Evolutionary conservation across 1,140 invertebrate genomes (phyloP).

Genomic region (Lordiphosa mommai): DNA sequence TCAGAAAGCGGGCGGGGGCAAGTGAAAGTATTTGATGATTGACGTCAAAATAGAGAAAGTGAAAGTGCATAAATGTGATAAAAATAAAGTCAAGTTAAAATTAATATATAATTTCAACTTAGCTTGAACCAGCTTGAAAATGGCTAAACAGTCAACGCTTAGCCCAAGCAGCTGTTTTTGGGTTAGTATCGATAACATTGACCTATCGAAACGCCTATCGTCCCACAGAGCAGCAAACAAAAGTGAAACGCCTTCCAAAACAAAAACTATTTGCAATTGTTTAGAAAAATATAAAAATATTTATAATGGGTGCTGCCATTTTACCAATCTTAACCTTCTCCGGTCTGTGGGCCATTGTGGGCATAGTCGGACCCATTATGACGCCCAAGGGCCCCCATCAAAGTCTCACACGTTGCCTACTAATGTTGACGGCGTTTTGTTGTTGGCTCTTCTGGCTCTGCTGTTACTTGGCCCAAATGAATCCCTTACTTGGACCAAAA

Average conservation of each 20-base stretch:
- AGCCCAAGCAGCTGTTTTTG: too few relatives aligned
- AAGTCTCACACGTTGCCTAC: constrained; percentile 88
- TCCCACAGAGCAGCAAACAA: background rate
- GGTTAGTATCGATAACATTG: too few relatives aligned
- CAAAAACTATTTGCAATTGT: too few relatives aligned
- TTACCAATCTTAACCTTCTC: constrained; percentile 90
- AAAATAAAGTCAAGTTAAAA: too few relatives aligned
- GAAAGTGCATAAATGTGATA: too few relatives aligned
- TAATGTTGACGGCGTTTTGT: constrained; percentile 92
- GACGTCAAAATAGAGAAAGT: too few relatives aligned
- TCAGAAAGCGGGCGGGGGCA: too few relatives aligned
- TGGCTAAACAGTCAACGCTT: too few relatives aligned
- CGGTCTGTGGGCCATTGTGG: constrained; percentile 89
- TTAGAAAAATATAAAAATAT: background rate
- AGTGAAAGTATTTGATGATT: too few relatives aligned
- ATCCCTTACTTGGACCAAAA: constrained; percentile 94
- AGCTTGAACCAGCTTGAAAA: too few relatives aligned
- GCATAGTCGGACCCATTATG: constrained; percentile 90
- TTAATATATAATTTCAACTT: too few relatives aligned
- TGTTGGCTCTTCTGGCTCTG: constrained; percentile 97
- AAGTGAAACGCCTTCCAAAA: too few relatives aligned
- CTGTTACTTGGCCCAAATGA: constrained; percentile 96
- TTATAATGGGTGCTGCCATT: constrained; percentile 86
- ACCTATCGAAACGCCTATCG: background rate
- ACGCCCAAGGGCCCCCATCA: constrained; percentile 93